A percentile compares a stretch with the other conserved stretches of the same genome.
These are phyloP conservation scores for Cephus cinctus DNA, from an alignment of 1,140 invertebrate species.

Conservation along the genomic window DNA sequence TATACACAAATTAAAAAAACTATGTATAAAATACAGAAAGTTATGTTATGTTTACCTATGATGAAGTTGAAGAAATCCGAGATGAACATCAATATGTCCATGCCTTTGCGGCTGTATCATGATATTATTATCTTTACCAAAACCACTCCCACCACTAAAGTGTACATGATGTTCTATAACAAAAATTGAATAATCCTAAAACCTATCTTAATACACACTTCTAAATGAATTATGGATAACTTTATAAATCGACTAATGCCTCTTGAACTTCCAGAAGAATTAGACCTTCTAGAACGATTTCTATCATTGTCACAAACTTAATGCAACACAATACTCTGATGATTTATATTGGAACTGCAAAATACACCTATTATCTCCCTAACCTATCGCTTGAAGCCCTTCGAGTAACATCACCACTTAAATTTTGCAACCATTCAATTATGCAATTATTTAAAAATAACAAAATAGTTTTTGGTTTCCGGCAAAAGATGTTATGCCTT, in stretches of 20 bases:
- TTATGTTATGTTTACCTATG: conserved; percentile 27
- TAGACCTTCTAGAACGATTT: conserved; percentile 11
- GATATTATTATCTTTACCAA: conserved; percentile 43
- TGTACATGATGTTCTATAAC: conserved; percentile 45
- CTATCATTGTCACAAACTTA: conserved; percentile 28
- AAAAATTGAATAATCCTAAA: neutral
- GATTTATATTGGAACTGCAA: conserved; percentile 13
- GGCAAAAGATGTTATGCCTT: too few relatives aligned
- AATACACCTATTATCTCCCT: too few relatives aligned
- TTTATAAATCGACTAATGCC: neutral
- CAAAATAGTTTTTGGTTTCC: too few relatives aligned
- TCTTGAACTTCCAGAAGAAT: neutral
- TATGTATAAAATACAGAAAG: conserved; percentile 3
- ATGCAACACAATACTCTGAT: conserved; percentile 17
- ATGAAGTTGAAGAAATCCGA: conserved; percentile 42
- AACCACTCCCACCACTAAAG: conserved; percentile 40
- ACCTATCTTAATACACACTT: neutral
- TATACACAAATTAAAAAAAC: neutral
- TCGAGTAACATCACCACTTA: too few relatives aligned
- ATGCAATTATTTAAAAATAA: too few relatives aligned
- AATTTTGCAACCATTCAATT: too few relatives aligned
- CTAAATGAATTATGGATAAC: neutral
- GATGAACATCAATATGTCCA: conserved; percentile 40
- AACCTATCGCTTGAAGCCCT: too few relatives aligned
- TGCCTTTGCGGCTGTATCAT: conserved; percentile 44